A percentile compares a stretch with the other conserved stretches of the same genome.
phyloP scores from a whole-genome alignment of 2,113 vertebrate genomes.

The Mus pahari region DNA sequence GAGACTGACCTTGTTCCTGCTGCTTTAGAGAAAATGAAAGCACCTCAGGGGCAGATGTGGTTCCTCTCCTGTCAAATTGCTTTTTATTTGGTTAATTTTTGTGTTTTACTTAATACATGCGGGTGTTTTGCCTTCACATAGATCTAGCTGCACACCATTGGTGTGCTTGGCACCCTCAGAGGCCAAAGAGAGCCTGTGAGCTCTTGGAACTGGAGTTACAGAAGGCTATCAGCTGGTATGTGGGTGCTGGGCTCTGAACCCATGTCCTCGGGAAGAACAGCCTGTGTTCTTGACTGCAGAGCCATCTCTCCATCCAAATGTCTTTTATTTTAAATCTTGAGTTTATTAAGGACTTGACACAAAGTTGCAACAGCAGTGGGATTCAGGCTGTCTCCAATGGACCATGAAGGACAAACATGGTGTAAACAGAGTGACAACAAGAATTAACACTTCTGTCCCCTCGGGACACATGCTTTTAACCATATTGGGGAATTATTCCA shows the following conservation, averaged over 20 bases:
- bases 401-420: constrained; percentile 1
- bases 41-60: not conserved
- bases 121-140: not conserved
- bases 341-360: constrained; percentile 39
- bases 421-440: not conserved
- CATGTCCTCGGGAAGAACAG: not conserved
- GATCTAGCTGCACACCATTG: not conserved
- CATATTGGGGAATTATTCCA: not conserved
- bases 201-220: not conserved
- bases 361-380: constrained; percentile 13
- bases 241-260: not conserved
- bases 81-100: not conserved
- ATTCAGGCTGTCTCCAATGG: constrained; percentile 34
- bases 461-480: not conserved
- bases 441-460: not conserved
- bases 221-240: not conserved
- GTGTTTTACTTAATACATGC: not conserved
- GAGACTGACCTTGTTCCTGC: constrained; percentile 20
- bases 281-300: not conserved
- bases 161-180: not conserved
- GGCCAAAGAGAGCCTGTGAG: not conserved
- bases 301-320: not conserved
- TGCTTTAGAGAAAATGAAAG: constrained; percentile 48
- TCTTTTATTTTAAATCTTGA: constrained; percentile 54
- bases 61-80: constrained; percentile 46